These are phyloP conservation scores for Tetheella fluctuosa DNA, from an alignment of 2,888 invertebrate genomes.

Conservation along the genomic window DNA sequence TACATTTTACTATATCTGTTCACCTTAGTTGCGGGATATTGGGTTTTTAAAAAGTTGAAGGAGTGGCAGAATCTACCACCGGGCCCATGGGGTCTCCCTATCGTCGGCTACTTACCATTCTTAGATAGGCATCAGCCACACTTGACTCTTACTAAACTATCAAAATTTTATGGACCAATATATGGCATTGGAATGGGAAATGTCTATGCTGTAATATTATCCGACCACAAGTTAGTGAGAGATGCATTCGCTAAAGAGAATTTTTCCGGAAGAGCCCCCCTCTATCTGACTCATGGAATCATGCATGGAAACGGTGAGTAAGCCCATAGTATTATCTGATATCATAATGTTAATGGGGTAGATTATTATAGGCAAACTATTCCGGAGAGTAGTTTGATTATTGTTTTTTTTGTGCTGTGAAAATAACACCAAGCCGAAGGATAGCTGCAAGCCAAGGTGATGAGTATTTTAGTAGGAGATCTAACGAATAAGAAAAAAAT, in stretches of 20 bases:
- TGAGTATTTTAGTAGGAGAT: no score
- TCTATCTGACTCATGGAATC: conserved; percentile 93
- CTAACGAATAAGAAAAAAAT: no score
- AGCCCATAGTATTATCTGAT: not conserved
- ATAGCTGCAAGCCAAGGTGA: no score
- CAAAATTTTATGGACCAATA: conserved; percentile 88
- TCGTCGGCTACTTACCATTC: conserved; percentile 91
- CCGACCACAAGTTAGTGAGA: conserved; percentile 89
- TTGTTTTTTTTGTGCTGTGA: no score
- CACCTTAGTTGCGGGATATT: conserved; percentile 58
- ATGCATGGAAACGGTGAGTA: conserved; percentile 93
- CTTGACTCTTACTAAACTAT: conserved; percentile 86
- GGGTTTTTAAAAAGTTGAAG: conserved; percentile 66
- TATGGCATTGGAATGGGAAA: conserved; percentile 90
- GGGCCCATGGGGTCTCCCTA: conserved; percentile 91
- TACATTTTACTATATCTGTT: conserved; percentile 55
- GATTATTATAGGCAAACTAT: no score
- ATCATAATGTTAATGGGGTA: no score
- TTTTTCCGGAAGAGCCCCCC: conserved; percentile 90
- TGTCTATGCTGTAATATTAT: conserved; percentile 89
- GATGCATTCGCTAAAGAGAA: conserved; percentile 89
- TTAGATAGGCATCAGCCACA: conserved; percentile 89
- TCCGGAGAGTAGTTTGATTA: no score
- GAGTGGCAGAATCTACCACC: conserved; percentile 85
- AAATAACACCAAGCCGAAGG: no score